Evolutionary conservation across 2,797 vertebrate species (phyloP).

Genomic region (Apodemus agrarius): DNA sequence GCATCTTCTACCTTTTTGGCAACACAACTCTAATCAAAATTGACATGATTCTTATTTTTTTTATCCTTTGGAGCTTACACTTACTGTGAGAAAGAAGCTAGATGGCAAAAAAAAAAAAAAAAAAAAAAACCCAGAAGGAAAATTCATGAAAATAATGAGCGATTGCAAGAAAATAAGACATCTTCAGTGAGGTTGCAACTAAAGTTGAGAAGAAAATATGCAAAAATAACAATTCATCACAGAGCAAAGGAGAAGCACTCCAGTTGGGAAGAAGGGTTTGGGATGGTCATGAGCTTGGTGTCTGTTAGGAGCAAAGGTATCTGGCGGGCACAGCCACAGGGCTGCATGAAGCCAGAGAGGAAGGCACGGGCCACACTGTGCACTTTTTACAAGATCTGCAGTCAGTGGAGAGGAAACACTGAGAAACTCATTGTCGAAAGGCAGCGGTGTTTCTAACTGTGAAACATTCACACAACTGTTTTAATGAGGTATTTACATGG

Average conservation of each 20-base stretch:
- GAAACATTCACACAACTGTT: neutral
- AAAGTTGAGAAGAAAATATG: neutral
- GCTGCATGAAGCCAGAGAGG: neutral
- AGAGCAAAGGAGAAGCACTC: neutral
- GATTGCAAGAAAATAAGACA: neutral
- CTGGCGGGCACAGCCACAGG: fast-evolving
- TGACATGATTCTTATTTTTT: neutral
- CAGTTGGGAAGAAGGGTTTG: neutral
- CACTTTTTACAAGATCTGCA: neutral
- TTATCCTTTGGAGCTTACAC: neutral
- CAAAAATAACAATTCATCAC: neutral
- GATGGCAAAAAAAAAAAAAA: neutral
- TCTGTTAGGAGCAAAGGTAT: no score
- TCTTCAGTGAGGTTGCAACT: neutral
- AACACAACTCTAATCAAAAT: neutral
- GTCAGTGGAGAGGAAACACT: neutral
- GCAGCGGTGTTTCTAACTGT: neutral
- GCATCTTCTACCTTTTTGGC: neutral
- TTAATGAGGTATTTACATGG: neutral
- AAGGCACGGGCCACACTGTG: neutral
- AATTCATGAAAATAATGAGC: neutral
- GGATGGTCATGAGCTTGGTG: neutral
- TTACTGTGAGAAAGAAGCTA: neutral
- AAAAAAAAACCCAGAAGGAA: no score
- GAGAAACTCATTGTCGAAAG: constrained; percentile 10